Percentiles rank a stretch among this genome's conserved stretches.
These are phyloP conservation scores for Oriolus oriolus DNA, from an alignment of 2,113 vertebrate species.

Conservation along the genomic window DNA sequence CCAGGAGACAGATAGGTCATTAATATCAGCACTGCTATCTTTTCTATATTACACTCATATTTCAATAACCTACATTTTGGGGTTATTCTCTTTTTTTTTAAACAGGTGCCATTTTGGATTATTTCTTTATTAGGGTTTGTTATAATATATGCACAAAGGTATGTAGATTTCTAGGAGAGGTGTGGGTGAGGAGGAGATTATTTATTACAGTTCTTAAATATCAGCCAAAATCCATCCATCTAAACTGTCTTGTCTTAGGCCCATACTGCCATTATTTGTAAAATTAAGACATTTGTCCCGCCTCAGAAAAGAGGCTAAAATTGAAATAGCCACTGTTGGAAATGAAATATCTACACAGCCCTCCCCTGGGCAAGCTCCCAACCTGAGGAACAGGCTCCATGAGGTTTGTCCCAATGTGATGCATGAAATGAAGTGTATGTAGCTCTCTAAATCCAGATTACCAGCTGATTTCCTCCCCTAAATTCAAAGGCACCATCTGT, in stretches of 20 bases:
- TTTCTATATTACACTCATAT: conserved; percentile 80
- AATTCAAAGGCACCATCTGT: conserved; percentile 50
- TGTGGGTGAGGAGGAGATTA: background rate
- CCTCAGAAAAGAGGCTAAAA: background rate
- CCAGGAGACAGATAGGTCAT: conserved; percentile 68
- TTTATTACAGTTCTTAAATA: conserved; percentile 70
- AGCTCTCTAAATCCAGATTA: conserved; percentile 46
- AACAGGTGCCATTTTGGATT: conserved; percentile 73
- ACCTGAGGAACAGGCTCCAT: background rate
- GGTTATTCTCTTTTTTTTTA: conserved; percentile 16
- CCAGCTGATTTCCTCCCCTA: conserved; percentile 41
- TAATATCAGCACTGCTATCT: conserved; percentile 73
- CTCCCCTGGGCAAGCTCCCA: background rate
- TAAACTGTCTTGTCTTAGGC: conserved; percentile 33
- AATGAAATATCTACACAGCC: background rate
- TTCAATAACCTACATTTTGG: conserved; percentile 76
- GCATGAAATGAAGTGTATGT: conserved; percentile 5
- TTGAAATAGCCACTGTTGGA: background rate
- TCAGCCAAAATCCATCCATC: conserved; percentile 61
- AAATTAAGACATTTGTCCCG: background rate
- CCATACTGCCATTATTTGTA: background rate
- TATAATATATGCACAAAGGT: conserved; percentile 71
- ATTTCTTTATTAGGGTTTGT: conserved; percentile 73
- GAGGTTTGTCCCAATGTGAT: conserved; percentile 13
- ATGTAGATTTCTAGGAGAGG: conserved; percentile 52